A percentile compares a stretch with the other conserved stretches of the same genome.
phyloP scores from a whole-genome alignment of 2,113 vertebrate genomes.

The Atractosteus spatula region DNA sequence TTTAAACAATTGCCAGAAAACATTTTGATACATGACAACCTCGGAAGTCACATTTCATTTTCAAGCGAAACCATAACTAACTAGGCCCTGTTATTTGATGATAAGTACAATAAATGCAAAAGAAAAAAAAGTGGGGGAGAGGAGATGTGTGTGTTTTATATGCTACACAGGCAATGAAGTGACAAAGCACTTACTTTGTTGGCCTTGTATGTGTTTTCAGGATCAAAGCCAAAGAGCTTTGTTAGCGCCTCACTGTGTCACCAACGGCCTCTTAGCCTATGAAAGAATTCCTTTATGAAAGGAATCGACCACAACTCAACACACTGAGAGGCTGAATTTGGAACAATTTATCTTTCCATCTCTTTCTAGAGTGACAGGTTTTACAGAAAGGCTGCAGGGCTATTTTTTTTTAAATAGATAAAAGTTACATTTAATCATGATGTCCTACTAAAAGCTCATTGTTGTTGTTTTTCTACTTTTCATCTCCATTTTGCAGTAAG shows the following conservation, averaged over 20 bases:
- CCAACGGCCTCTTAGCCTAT: conserved; percentile 62
- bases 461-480: conserved; percentile 21
- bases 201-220: conserved; percentile 62
- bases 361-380: conserved; percentile 17
- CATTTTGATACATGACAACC: conserved; percentile 89
- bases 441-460: conserved; percentile 14
- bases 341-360: conserved; percentile 57
- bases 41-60: conserved; percentile 72
- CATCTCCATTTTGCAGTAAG: not conserved
- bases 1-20: conserved; percentile 88
- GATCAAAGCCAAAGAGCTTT: conserved; percentile 62
- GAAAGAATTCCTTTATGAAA: conserved; percentile 63
- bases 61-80: conserved; percentile 77
- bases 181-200: conserved; percentile 58
- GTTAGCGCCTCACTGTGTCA: conserved; percentile 50
- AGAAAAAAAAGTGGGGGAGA: not conserved
- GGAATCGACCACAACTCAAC: conserved; percentile 49
- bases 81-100: conserved; percentile 63
- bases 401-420: too few relatives aligned
- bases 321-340: conserved; percentile 50
- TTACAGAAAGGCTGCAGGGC: too few relatives aligned
- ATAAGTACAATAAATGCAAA: conserved; percentile 61
- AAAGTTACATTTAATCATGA: not conserved
- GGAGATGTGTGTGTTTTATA: conserved; percentile 2
- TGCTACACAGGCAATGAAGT: conserved; percentile 28